These are phyloP conservation scores for Hyperoplus lanceolatus DNA, from an alignment of 2,797 vertebrate species.

Conservation along the genomic window DNA sequence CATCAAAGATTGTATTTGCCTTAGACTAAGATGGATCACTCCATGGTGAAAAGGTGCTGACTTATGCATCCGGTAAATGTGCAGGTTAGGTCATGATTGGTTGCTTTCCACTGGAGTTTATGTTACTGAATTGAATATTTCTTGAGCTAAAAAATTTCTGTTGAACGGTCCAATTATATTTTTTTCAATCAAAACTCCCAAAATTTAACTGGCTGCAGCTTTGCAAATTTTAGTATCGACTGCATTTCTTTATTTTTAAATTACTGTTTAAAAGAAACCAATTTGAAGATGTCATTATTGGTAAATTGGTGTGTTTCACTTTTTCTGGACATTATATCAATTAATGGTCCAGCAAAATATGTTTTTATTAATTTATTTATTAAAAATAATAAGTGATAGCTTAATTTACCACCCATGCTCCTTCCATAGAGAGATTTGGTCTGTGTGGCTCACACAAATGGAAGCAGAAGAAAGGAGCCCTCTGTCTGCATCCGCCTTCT, in stretches of 20 bases:
- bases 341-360: background rate
- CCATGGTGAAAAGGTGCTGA: constrained; percentile 27
- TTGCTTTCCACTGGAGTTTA: background rate
- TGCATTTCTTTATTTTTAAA: no score
- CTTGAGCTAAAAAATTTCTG: no score
- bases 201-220: background rate
- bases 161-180: no score
- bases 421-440: constrained; percentile 3
- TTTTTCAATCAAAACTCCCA: no score
- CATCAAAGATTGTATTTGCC: constrained; percentile 45
- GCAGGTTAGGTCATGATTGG: no score
- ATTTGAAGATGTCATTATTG: no score
- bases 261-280: no score
- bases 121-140: background rate
- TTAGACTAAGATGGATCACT: constrained; percentile 40
- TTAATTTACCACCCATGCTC: background rate
- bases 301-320: no score
- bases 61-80: constrained; percentile 8
- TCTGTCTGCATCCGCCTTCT: constrained; percentile 17
- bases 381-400: background rate
- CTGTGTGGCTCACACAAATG: constrained; percentile 22
- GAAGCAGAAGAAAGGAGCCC: constrained; percentile 10
- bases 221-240: background rate
- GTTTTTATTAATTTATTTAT: background rate
- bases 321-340: background rate